A percentile compares a stretch with the other conserved stretches of the same genome.
phyloP scores from a whole-genome alignment of 2,888 invertebrate genomes.

The Baccha elongata region DNA sequence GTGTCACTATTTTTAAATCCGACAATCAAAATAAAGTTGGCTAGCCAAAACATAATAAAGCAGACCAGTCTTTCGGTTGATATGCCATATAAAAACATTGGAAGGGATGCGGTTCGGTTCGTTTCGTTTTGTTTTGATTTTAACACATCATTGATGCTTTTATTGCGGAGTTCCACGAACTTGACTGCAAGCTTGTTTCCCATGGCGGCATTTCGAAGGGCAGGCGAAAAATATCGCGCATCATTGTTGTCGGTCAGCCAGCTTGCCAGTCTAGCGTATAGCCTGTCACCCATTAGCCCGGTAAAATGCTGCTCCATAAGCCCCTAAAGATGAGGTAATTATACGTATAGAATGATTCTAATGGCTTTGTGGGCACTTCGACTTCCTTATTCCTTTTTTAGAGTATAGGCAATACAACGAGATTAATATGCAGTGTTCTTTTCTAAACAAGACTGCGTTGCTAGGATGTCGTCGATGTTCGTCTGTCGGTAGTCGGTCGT shows the following conservation, averaged over 20 bases:
- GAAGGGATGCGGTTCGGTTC: constrained; percentile 1
- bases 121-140: constrained; percentile 42
- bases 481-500: constrained; percentile 15
- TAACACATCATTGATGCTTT: constrained; percentile 51
- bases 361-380: constrained; percentile 63
- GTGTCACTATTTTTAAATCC: constrained; percentile 65
- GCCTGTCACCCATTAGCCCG: constrained; percentile 47
- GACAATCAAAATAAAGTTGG: constrained; percentile 51
- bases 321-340: constrained; percentile 51
- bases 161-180: constrained; percentile 58
- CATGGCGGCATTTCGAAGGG: constrained; percentile 25
- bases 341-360: constrained; percentile 58
- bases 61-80: background rate
- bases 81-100: background rate
- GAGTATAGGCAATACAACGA: constrained; percentile 1
- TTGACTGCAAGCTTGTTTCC: constrained; percentile 36
- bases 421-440: constrained; percentile 50
- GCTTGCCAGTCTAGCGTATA: background rate
- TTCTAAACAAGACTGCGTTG: constrained; percentile 25
- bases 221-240: constrained; percentile 20
- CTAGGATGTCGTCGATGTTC: constrained; percentile 21
- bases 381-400: constrained; percentile 71
- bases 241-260: constrained; percentile 23
- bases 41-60: constrained; percentile 43
- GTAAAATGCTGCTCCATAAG: constrained; percentile 23